Evolutionary conservation across 2,113 vertebrate species (phyloP).

Genomic region (Notothenia rossii): DNA sequence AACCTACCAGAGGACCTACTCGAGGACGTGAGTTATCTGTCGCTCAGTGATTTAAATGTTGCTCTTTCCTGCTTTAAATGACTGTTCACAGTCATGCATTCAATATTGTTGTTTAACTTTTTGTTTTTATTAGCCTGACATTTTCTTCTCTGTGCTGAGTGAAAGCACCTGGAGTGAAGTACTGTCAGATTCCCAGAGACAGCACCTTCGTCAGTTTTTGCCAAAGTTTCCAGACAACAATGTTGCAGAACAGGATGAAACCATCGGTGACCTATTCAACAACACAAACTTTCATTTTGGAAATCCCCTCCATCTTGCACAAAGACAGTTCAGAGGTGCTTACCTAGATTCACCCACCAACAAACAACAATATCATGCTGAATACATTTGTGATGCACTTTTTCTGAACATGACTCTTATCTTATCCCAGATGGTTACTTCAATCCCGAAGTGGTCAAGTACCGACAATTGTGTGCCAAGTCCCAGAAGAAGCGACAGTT

Average conservation of each 20-base stretch:
- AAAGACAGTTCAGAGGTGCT: constrained; percentile 94
- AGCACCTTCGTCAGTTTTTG: constrained; percentile 93
- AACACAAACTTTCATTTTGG: constrained; percentile 93
- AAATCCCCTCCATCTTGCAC: constrained; percentile 94
- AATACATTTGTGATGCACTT: not conserved
- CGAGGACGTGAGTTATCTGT: constrained; percentile 90
- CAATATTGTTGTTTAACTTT: not conserved
- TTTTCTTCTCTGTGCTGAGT: constrained; percentile 96
- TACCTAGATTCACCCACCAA: not conserved
- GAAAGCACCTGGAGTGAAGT: constrained; percentile 93
- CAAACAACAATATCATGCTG: not conserved
- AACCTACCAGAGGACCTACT: constrained; percentile 94
- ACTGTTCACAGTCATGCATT: not conserved
- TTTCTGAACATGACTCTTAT: not conserved
- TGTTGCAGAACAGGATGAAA: constrained; percentile 85
- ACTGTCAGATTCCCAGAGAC: constrained; percentile 89
- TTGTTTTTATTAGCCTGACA: constrained; percentile 87
- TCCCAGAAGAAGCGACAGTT: constrained; percentile 94
- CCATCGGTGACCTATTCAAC: constrained; percentile 88
- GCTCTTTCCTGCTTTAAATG: not conserved
- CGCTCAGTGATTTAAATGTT: not conserved
- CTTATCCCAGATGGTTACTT: constrained; percentile 91
- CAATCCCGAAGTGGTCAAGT: constrained; percentile 97
- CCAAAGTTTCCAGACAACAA: constrained; percentile 90
- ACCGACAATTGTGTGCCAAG: constrained; percentile 93